Percentiles rank a stretch among this genome's conserved stretches.
These are phyloP conservation scores for Cynopterus brachyotis DNA, from an alignment of 2,113 vertebrate species.

Conservation along the genomic window DNA sequence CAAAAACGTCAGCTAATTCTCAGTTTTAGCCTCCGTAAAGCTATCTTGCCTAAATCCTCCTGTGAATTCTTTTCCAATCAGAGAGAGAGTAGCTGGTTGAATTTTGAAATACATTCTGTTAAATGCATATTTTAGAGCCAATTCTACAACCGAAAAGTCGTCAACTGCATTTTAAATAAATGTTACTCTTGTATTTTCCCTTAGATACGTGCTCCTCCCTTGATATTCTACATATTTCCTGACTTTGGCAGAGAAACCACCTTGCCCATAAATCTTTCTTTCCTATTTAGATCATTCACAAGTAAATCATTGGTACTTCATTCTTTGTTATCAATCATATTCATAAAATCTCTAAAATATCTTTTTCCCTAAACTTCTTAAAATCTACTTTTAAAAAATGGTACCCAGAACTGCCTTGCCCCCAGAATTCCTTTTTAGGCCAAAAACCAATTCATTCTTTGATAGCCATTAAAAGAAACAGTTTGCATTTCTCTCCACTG, in stretches of 20 bases:
- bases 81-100: not conserved
- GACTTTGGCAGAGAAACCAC: not conserved
- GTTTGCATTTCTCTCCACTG: not conserved
- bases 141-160: not conserved
- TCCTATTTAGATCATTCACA: not conserved
- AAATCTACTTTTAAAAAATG: not conserved
- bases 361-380: not conserved
- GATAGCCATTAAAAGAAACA: not conserved
- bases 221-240: not conserved
- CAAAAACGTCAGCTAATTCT: not conserved
- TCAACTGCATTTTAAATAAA: not conserved
- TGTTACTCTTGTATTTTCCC: not conserved
- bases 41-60: not conserved
- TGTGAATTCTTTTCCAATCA: not conserved
- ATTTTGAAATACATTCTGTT: not conserved
- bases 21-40: not conserved
- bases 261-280: not conserved
- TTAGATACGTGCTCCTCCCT: not conserved
- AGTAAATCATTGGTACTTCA: not conserved
- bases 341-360: not conserved
- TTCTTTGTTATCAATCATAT: not conserved
- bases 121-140: not conserved
- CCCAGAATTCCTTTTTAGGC: not conserved
- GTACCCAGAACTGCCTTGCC: not conserved
- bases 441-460: not conserved